Evolutionary conservation across 2,113 vertebrate genomes (phyloP), one percentile per base, ranked within the genome.

Genomic region (Ammospiza caudacuta): DNA sequence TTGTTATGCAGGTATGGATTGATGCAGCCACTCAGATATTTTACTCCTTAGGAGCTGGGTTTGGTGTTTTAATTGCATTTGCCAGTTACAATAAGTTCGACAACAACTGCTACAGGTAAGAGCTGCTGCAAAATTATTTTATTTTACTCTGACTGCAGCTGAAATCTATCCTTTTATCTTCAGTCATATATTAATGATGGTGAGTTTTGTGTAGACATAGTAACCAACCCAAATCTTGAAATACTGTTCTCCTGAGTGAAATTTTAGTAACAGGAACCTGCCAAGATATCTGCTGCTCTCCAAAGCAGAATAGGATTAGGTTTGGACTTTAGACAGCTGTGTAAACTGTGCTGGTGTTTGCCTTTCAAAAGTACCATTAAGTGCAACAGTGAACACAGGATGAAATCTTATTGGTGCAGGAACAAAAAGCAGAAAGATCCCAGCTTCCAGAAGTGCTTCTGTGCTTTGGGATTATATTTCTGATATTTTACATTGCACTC

Each of bases 81-180:
- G 99, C 99, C 94, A 99, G 99, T 97, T 99, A 99, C 96, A 99
- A 99, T 96, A 99, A 99, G 96, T 99, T 99, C 95, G 98, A 99
- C 98, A 99, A 99, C 98, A 99, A 99, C 95, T 99, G 99, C 93
- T 99, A 99, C 98, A 99, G 99, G 99, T 99, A 97, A 97, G 98
- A 89, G 16, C 33, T 76, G 67, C 41, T 93, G 75, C 63, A 63
- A 31, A 80, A 55, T 22, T 5, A 15, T 28, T 12, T 33, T 59
- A 6, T 76, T 84, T 87, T 69, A 72, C 12, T 72, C 9, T 49
- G 69, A 62, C 20, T 78, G 73, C 52, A 67, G 22, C 39, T 67
- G n/a, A 39, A 64, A 68, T 39, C 43, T 72, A 12, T 33, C 25
- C 47, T 80, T 76, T 70, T 54, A 25, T 72, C 27, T 54, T 81